Conservation (phyloP, 2,888 invertebrate species). For the Thalpophila matura region DNA sequence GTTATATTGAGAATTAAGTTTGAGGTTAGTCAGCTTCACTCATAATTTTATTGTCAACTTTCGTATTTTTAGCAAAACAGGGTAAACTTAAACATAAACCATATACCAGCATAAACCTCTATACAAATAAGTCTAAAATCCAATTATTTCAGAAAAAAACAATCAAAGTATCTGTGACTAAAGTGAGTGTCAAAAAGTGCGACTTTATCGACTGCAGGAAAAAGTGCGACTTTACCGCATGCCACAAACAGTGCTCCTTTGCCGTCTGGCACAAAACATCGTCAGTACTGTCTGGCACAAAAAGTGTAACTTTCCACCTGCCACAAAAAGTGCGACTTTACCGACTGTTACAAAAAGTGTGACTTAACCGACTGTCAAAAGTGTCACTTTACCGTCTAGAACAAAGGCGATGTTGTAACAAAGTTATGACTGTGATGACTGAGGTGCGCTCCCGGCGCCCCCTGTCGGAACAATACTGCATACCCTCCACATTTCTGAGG, state of each 20-base stretch:
- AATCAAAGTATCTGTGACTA: too few relatives aligned
- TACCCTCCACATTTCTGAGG: slow-evolving; percentile 78
- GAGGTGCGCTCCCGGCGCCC: slow-evolving; percentile 78
- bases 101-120: too few relatives aligned
- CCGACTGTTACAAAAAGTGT: slow-evolving; percentile 7
- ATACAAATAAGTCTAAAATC: too few relatives aligned
- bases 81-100: too few relatives aligned
- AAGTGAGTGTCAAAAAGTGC: background rate
- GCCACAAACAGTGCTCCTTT: background rate
- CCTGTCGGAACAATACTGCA: slow-evolving; percentile 74
- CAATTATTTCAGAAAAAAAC: too few relatives aligned
- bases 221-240: background rate
- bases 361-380: background rate
- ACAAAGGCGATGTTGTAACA: slow-evolving; percentile 47
- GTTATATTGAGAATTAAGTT: too few relatives aligned
- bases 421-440: slow-evolving; percentile 86
- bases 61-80: too few relatives aligned
- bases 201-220: background rate
- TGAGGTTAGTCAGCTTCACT: too few relatives aligned
- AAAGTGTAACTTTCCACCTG: background rate
- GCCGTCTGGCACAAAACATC: background rate
- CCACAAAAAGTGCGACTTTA: slow-evolving; percentile 3
- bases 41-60: too few relatives aligned
- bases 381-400: slow-evolving; percentile 18
- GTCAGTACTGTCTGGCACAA: background rate